Conservation (phyloP, 2,797 vertebrate genomes). For the Coilia nasus region DNA sequence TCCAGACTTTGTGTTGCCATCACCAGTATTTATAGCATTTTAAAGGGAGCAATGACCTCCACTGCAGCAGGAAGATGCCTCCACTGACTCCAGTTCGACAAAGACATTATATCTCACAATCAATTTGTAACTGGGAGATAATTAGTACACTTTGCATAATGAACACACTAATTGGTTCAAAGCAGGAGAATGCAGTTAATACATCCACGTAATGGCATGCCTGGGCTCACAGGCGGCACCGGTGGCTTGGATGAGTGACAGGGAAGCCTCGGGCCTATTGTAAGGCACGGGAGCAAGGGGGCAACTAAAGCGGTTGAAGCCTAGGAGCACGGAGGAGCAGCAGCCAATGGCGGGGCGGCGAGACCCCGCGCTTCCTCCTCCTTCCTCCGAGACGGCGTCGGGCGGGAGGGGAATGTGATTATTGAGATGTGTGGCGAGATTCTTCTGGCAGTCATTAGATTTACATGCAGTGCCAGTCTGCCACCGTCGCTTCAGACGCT, state of each 20-base stretch:
- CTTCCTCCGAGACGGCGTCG: not conserved
- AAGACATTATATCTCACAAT: constrained; percentile 67
- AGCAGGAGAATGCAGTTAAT: constrained; percentile 64
- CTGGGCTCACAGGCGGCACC: constrained; percentile 41
- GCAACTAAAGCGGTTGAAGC: not conserved
- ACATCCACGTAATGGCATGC: constrained; percentile 64
- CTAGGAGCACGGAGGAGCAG: not conserved
- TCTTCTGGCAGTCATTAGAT: constrained; percentile 63
- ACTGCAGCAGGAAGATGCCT: constrained; percentile 37
- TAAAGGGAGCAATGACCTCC: constrained; percentile 46
- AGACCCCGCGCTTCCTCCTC: not conserved
- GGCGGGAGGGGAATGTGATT: constrained; percentile 44
- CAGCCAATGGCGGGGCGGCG: not conserved
- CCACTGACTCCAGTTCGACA: constrained; percentile 49
- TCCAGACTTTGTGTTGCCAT: constrained; percentile 37
- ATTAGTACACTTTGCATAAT: constrained; percentile 73
- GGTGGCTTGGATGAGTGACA: constrained; percentile 42
- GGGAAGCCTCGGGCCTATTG: constrained; percentile 51
- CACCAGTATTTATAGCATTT: constrained; percentile 49
- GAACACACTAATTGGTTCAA: constrained; percentile 68
- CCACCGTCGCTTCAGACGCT: not conserved
- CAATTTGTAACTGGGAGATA: constrained; percentile 68
- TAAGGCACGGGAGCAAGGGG: not conserved
- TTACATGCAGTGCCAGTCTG: constrained; percentile 57
- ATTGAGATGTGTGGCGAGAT: constrained; percentile 51